Base-by-base conservation (phyloP, 2,797 vertebrate species). In the Ctenopoma kingsleyae region DNA sequence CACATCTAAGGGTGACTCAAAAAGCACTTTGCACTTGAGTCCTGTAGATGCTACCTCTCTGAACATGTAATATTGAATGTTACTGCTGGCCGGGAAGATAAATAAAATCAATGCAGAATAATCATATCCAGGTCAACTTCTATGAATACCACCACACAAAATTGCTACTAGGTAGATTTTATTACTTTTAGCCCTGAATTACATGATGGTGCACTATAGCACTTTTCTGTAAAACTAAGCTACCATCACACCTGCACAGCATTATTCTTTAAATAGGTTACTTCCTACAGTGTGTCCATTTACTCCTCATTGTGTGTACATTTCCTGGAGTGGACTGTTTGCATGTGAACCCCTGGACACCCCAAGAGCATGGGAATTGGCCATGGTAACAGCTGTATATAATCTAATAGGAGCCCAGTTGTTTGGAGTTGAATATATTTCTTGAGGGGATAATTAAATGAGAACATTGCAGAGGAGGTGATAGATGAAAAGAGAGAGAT, bases 401-500 rank as follows among this genome's bases (percentile, higher is more conserved):
- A 80, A 90, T 91, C 85, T 73, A 90, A 93, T 82, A 85, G 82
- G 80, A 88, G 87, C 83, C 75, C 67, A 82, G 86, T 93, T 89
- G 91, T 91, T 91, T 51, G 51, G 87, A 89, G 81, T 83, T 92
- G 92, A 92, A 92, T 91, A 87, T 83, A 91, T 93, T 94, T 93
- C 93, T 93, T 92, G 89, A 92, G 92, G 92, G 89, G 88, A 92
- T 93, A 93, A 94, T 95, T 93, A 94, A 93, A 95, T 92, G 91
- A 93, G 92, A 94, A 91, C 93, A 93, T 90, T 93, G 93, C 92
- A 93, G 93, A 93, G 90, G 93, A 94, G 93, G 92, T 93, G 93
- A 92, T 93, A 88, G 91, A 94, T 93, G 90, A 87, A 87, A 84
- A 74, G 83, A 82, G 67, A 89, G 80, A 90, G 89, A 90, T 87